Evolutionary conservation across 23 tunicate genomes (phyloP), one percentile per base, ranked within the genome.

Genomic region (Styela clava): DNA sequence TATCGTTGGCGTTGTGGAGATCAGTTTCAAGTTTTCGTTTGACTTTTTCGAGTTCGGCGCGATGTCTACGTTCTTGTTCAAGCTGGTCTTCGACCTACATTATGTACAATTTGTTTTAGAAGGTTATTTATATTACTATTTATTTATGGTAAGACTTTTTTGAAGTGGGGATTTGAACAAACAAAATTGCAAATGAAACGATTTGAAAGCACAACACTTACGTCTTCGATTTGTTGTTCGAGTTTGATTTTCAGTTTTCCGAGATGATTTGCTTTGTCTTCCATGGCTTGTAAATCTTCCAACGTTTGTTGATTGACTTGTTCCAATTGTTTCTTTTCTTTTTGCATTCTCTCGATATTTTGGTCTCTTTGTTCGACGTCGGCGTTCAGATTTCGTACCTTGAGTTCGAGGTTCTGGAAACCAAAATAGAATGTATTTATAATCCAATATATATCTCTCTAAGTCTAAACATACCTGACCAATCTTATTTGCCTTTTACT

Each of bases 241-340:
- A 93, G 86, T 44, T 93, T 96, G 85, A 81, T 88, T 90, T 96
- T 96, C 35, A 92, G 73, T 80, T 96, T 96, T 52, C 97, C 87
- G 35, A 96, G 90, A 62, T 92, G 92, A 64, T 96, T 91, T 64
- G 94, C 94, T 78, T 96, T 96, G 86, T 96, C 99, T 65, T 96
- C 99, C 96, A 91, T 92, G 24, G 93, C 94, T 78, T 96, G 99
- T 1, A 96, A 89, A 74, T 96, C 99, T 67, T 96, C 99, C 29
- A 96, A 82, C 32, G 96, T 92, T 44, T 96, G 99, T 82, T 96
- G 94, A 79, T 94, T 88, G 86, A 89, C 95, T 52, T 88, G 83
- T 0, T 94, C 95, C 61, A 94, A 79, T 73, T 88, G 95, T 62
- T 88, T 88, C 85, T 88, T 94, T 80, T 94, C 94, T 56, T 89